Evolutionary conservation across 2,797 vertebrate species (phyloP).

Genomic region (Hephaestus fuliginosus): DNA sequence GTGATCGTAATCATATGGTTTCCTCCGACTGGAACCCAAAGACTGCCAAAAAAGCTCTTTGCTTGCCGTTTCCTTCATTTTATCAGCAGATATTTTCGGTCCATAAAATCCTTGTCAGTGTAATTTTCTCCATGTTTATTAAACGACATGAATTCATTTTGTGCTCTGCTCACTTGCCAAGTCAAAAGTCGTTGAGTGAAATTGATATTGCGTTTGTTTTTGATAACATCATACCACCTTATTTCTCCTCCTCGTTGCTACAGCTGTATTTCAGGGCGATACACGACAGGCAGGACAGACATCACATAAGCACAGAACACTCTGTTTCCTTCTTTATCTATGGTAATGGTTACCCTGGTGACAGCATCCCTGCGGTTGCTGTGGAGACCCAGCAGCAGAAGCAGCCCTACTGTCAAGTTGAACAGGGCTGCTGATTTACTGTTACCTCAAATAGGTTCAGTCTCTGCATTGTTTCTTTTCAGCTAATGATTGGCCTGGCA

Average conservation of each 20-base stretch:
- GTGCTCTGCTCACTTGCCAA: constrained; percentile 24
- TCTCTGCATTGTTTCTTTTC: constrained; percentile 23
- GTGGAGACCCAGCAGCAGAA: constrained; percentile 67
- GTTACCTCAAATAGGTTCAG: constrained; percentile 59
- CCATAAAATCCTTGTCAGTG: too few relatives aligned
- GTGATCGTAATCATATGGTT: constrained; percentile 2
- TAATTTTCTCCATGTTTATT: neutral
- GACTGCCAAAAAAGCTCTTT: neutral
- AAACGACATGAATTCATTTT: constrained; percentile 36
- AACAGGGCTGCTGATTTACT: constrained; percentile 50
- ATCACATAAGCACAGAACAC: constrained; percentile 46
- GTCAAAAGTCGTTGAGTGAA: constrained; percentile 19
- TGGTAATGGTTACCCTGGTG: constrained; percentile 70
- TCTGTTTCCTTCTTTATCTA: constrained; percentile 57
- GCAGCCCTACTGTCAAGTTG: constrained; percentile 61
- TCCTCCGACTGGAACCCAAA: constrained; percentile 11
- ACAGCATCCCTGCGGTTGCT: constrained; percentile 76
- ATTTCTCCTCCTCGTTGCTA: neutral
- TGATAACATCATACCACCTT: constrained; percentile 24
- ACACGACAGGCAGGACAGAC: constrained; percentile 23
- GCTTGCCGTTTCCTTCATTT: neutral
- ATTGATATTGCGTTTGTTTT: constrained; percentile 22
- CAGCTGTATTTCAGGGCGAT: constrained; percentile 25
- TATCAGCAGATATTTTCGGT: too few relatives aligned
- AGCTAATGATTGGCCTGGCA: neutral